Conservation (phyloP, 2,797 vertebrate species). For the Anniella stebbinsi region DNA sequence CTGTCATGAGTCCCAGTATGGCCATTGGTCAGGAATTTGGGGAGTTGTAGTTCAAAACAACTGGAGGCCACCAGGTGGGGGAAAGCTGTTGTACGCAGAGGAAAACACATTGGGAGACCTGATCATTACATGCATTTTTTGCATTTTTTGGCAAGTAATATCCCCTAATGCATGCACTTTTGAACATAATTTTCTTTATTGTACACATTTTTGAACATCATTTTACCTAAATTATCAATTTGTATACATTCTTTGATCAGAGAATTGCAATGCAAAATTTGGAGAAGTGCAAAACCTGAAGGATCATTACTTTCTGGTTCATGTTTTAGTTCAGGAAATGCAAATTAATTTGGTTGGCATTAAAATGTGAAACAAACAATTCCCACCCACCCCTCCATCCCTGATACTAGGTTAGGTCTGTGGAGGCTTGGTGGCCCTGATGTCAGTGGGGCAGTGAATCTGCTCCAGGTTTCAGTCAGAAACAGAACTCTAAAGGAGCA, state of each 20-base stretch:
- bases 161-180: neutral
- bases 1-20: too few relatives aligned
- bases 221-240: neutral
- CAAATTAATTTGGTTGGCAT: neutral
- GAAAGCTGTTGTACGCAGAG: neutral
- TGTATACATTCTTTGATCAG: neutral
- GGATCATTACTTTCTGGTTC: neutral
- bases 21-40: too few relatives aligned
- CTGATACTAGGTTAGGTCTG: neutral
- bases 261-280: neutral
- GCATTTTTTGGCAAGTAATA: too few relatives aligned
- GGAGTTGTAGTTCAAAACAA: too few relatives aligned
- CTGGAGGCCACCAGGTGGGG: too few relatives aligned
- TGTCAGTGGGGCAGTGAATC: too few relatives aligned
- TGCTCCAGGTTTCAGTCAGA: too few relatives aligned
- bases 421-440: too few relatives aligned
- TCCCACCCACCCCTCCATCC: neutral
- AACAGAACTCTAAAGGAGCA: too few relatives aligned
- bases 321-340: neutral
- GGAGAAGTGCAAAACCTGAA: neutral
- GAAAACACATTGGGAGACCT: neutral
- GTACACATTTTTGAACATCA: neutral
- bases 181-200: neutral
- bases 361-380: neutral
- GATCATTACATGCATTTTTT: too few relatives aligned